These are phyloP conservation scores for Nemotelus pantherinus DNA, from an alignment of 2,888 invertebrate genomes.

Conservation along the genomic window DNA sequence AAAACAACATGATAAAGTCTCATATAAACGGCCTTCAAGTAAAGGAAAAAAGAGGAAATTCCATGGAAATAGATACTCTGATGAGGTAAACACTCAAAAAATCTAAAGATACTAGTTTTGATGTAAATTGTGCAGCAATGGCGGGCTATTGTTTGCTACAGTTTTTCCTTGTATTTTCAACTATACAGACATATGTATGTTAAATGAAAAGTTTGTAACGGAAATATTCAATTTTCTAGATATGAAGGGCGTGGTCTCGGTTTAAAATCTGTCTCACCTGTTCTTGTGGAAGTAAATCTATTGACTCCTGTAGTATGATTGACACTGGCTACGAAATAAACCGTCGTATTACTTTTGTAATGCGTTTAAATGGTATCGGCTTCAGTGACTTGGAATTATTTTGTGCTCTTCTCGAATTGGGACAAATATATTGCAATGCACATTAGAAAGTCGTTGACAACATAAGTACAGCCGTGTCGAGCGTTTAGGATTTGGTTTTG, in stretches of 20 bases:
- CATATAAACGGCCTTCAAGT: not conserved
- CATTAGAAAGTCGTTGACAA: not conserved
- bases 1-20: not conserved
- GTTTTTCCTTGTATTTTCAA: slow-evolving; percentile 3
- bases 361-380: not conserved
- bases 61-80: not conserved
- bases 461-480: not conserved
- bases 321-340: not conserved
- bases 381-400: not conserved
- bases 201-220: not conserved
- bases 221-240: not conserved
- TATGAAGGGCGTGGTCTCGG: not conserved
- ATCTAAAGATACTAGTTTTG: not conserved
- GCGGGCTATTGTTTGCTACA: not conserved
- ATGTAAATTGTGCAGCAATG: not conserved
- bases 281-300: not conserved
- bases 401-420: not conserved
- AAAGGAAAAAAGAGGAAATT: not conserved
- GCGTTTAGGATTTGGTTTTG: not conserved
- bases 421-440: not conserved
- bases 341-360: not conserved
- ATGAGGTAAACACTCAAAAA: not conserved
- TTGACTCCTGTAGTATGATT: not conserved
- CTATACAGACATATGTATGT: not conserved
- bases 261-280: not conserved